Evolutionary conservation across 2,888 invertebrate species (phyloP).

Genomic region (Drosophila austrosaltans): DNA sequence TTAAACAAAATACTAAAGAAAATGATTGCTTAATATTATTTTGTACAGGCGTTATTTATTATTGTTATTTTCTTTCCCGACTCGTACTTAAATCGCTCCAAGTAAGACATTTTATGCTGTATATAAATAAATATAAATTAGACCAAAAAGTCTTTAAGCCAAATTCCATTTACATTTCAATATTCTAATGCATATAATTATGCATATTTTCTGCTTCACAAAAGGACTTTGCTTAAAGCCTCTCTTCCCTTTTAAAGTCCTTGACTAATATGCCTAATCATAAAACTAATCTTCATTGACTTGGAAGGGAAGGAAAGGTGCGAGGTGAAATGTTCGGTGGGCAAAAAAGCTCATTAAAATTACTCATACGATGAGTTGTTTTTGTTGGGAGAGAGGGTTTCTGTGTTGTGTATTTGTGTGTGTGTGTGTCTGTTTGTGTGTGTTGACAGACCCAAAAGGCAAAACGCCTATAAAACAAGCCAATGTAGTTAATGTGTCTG

Average conservation of each 20-base stretch:
- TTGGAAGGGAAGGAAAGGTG: neutral
- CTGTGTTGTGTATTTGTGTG: slow-evolving; percentile 33
- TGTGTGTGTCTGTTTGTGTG: slow-evolving; percentile 16
- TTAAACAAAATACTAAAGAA: no score
- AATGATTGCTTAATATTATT: no score
- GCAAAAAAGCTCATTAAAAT: slow-evolving; percentile 73
- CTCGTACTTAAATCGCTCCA: no score
- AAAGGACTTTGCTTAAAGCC: slow-evolving; percentile 2
- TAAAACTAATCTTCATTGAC: slow-evolving; percentile 70
- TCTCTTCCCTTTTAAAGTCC: slow-evolving; percentile 4
- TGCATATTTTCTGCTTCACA: neutral
- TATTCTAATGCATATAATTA: neutral
- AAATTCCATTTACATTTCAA: neutral
- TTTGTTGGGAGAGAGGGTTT: neutral
- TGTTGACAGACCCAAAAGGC: slow-evolving; percentile 45
- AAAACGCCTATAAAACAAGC: slow-evolving; percentile 44
- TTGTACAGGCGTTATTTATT: no score
- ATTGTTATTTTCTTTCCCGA: no score
- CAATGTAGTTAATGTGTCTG: slow-evolving; percentile 64
- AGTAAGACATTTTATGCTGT: no score
- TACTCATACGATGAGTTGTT: slow-evolving; percentile 66
- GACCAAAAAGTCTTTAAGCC: neutral
- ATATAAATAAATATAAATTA: no score
- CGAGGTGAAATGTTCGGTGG: slow-evolving; percentile 23
- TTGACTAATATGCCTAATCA: slow-evolving; percentile 72